Conservation (phyloP, 2,888 invertebrate species). For the Drosophila cyrtoloma region DNA sequence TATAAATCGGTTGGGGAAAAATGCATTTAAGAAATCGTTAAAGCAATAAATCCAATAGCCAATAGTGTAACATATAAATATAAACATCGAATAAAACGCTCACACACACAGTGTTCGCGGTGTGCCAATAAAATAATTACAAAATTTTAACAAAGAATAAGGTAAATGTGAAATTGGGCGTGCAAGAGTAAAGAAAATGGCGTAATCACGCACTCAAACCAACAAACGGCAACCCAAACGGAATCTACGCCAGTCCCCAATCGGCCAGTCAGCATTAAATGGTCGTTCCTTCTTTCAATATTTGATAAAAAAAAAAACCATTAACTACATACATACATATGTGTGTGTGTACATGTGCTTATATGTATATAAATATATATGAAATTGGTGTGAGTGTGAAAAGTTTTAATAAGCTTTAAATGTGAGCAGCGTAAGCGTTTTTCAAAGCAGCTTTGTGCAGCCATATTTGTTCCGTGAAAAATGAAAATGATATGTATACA, state of each 20-base stretch:
- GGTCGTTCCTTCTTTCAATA: slow-evolving; percentile 62
- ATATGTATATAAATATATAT: slow-evolving; percentile 15
- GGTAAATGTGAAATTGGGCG: slow-evolving; percentile 78
- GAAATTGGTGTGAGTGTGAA: slow-evolving; percentile 61
- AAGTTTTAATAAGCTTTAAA: slow-evolving; percentile 56
- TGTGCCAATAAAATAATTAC: slow-evolving; percentile 32
- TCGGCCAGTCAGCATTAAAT: slow-evolving; percentile 70
- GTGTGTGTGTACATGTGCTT: slow-evolving; percentile 9
- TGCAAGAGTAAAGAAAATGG: slow-evolving; percentile 77
- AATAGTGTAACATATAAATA: slow-evolving; percentile 19
- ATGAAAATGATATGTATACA: slow-evolving; percentile 69
- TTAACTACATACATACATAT: slow-evolving; percentile 34
- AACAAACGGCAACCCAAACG: slow-evolving; percentile 73
- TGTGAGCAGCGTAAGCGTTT: slow-evolving; percentile 62
- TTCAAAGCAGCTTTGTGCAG: slow-evolving; percentile 63
- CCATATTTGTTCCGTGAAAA: slow-evolving; percentile 77
- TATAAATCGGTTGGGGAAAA: slow-evolving; percentile 53
- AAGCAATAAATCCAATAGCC: slow-evolving; percentile 21
- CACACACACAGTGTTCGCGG: slow-evolving; percentile 38
- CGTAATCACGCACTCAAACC: slow-evolving; percentile 78
- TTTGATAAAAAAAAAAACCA: slow-evolving; percentile 61
- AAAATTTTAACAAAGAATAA: slow-evolving; percentile 44
- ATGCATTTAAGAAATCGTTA: slow-evolving; percentile 55
- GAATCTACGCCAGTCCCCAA: slow-evolving; percentile 65
- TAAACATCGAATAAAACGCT: slow-evolving; percentile 28